Base-by-base conservation (phyloP, 1,140 invertebrate species). In the Formica exsecta region DNA sequence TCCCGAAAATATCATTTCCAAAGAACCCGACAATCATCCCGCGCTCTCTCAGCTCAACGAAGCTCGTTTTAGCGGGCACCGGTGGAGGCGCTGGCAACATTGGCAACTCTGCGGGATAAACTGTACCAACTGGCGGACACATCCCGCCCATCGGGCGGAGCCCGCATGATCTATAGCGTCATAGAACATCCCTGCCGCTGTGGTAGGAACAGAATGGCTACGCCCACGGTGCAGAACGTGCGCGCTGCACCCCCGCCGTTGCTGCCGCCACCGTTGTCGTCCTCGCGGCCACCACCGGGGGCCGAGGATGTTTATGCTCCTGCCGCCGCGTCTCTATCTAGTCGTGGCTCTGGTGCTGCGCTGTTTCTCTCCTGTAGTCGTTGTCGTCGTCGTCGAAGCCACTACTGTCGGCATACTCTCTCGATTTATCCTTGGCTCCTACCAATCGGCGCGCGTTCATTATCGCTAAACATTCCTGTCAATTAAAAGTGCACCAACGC, bases 391-490 rank as follows among this genome's bases (percentile, higher is more conserved):
- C 54, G 66, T 41, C 54, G 70, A 61, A 84, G 73, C 41, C 86
- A 61, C 87, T 89, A 3, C 68, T 93, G 92, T 91, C 92, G 89
- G 89, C 89, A 88, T 91, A 73, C 85, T 19, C 76, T 81, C 85
- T 77, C 48, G 79, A 74, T 86, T 89, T 89, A 93, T 91, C 87
- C 90, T 48, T n/a, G 25, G 71, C 70, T 87, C 84, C 88, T 84
- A 88, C 86, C 89, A 88, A 66, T 71, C 79, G 44, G 41, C 77
- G 62, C 86, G 90, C 92, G 92, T 94, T 95, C 92, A 94, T 95
- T 95, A 94, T 92, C 91, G 94, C 93, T 94, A 94, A 95, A 95
- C 94, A 94, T 94, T 94, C 86, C 93, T 95, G 94, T 95, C 94
- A 94, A 95, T 95, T 95, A 95, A 94, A 94, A 94, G 92, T 93